A percentile compares a stretch with the other conserved stretches of the same genome.
Evolutionary conservation across 1,140 invertebrate species (phyloP).

Genomic region (Euura lappo): DNA sequence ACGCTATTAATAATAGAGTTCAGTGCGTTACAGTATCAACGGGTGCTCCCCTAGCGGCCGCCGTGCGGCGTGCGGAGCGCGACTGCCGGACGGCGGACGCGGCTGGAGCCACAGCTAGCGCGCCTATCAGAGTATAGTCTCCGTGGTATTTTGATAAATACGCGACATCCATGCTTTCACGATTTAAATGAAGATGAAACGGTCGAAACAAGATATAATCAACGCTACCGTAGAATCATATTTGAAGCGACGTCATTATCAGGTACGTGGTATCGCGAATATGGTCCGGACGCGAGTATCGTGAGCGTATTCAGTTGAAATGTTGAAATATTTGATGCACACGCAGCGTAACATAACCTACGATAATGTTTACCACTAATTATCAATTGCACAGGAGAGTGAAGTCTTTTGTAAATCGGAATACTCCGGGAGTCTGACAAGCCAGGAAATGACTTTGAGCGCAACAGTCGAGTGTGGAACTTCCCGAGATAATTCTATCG

Average conservation of each 20-base stretch:
- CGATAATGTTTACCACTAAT: conserved; percentile 35
- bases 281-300: not conserved
- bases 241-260: conserved; percentile 58
- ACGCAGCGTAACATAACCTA: conserved; percentile 34
- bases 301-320: no score
- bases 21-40: no score
- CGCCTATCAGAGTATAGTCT: no score
- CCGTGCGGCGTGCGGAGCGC: no score
- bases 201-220: conserved; percentile 55
- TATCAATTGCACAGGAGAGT: conserved; percentile 37
- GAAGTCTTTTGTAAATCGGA: conserved; percentile 50
- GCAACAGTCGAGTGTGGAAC: conserved; percentile 52
- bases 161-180: no score
- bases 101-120: no score
- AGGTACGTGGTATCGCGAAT: conserved; percentile 35
- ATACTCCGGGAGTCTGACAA: conserved; percentile 40
- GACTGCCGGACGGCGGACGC: no score
- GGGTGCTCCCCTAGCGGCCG: no score
- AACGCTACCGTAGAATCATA: conserved; percentile 59
- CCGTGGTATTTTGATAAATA: no score
- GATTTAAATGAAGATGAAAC: conserved; percentile 50
- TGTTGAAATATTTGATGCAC: no score
- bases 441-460: conserved; percentile 53
- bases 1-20: no score
- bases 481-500: conserved; percentile 56